Evolutionary conservation across 2,113 vertebrate species (phyloP).

Genomic region (Otis tarda): DNA sequence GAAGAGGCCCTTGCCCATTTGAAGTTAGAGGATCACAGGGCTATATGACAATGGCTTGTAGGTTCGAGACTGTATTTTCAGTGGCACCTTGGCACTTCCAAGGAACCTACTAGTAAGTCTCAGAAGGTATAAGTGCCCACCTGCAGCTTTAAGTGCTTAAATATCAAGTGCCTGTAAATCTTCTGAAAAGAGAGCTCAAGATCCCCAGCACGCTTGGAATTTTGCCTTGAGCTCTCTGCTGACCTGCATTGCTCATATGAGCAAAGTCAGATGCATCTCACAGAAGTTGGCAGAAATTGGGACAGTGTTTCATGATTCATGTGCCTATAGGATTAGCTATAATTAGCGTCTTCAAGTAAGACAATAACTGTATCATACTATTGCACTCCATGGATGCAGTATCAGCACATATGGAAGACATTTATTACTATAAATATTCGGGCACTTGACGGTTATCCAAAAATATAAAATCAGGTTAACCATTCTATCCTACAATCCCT

Average conservation of each 20-base stretch:
- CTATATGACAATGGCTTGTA: background rate
- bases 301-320: conserved; percentile 30
- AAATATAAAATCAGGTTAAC: conserved; percentile 73
- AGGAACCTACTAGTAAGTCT: background rate
- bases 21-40: background rate
- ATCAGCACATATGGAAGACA: conserved; percentile 73
- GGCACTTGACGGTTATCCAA: conserved; percentile 67
- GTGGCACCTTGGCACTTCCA: background rate
- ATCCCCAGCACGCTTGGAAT: conserved; percentile 1
- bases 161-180: background rate
- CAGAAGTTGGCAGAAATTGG: conserved; percentile 38
- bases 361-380: conserved; percentile 40
- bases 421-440: conserved; percentile 71
- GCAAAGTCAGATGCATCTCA: conserved; percentile 2
- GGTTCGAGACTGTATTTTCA: background rate
- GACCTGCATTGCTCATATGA: conserved; percentile 34
- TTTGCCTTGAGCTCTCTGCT: conserved; percentile 47
- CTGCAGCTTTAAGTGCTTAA: background rate
- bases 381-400: conserved; percentile 31
- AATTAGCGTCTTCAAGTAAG: conserved; percentile 30
- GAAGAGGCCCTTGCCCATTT: background rate
- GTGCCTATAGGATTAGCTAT: conserved; percentile 46
- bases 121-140: background rate
- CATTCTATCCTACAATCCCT: conserved; percentile 68
- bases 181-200: background rate